These are phyloP conservation scores for Riptortus pedestris DNA, from an alignment of 1,140 invertebrate species.

Conservation along the genomic window DNA sequence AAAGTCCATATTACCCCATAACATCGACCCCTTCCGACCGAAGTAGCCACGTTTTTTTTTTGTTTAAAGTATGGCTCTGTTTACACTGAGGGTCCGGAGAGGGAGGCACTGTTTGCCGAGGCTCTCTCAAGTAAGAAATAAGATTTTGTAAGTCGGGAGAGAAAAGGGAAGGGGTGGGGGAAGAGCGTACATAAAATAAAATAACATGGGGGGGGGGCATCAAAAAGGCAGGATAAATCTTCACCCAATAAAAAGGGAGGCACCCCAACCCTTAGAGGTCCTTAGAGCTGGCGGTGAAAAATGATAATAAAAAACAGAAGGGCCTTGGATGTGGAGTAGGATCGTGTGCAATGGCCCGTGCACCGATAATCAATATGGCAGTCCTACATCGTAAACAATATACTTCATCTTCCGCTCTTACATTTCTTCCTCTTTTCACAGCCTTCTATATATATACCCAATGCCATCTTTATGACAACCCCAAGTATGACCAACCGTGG, in stretches of 20 bases:
- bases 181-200: neutral
- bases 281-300: slow-evolving; percentile 9
- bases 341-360: neutral
- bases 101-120: neutral
- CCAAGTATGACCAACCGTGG: no score
- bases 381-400: neutral
- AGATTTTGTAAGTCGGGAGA: neutral
- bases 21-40: no score
- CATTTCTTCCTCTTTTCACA: neutral
- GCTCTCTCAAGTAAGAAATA: no score
- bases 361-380: neutral
- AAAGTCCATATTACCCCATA: no score
- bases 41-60: no score
- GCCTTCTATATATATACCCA: no score
- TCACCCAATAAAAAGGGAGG: slow-evolving; percentile 23
- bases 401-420: neutral
- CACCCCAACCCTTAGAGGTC: slow-evolving; percentile 4
- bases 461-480: no score
- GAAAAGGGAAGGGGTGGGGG: neutral
- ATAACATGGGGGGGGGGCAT: slow-evolving; percentile 8
- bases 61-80: neutral
- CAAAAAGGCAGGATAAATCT: slow-evolving; percentile 23
- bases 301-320: slow-evolving; percentile 27
- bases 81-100: neutral
- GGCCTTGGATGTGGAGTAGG: neutral